phyloP scores from a whole-genome alignment of 2,113 vertebrate species.

The Perca flavescens region DNA sequence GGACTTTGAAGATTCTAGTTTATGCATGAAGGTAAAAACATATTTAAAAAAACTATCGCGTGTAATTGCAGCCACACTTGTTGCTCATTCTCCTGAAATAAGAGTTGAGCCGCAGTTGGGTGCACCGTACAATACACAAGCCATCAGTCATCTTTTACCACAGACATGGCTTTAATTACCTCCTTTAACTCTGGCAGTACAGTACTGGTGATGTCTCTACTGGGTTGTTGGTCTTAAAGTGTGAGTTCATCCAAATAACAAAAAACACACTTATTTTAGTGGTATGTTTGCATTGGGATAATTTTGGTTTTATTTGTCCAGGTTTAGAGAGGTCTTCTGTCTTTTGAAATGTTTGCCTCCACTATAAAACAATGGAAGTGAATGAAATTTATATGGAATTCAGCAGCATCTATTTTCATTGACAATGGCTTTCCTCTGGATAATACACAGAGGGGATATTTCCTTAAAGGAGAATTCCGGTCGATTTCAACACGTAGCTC shows the following conservation, averaged over 20 bases:
- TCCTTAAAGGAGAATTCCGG: neutral
- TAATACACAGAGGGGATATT: neutral
- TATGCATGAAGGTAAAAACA: constrained; percentile 50
- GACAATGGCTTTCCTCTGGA: neutral
- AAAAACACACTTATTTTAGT: neutral
- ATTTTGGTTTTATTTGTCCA: neutral
- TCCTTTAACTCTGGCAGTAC: neutral
- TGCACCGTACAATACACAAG: constrained; percentile 10
- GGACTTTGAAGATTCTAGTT: constrained; percentile 34
- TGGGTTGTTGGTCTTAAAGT: neutral
- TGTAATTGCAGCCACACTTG: neutral
- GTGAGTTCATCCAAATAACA: neutral
- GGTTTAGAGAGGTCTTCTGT: neutral
- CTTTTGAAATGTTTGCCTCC: neutral
- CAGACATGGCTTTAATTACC: constrained; percentile 26
- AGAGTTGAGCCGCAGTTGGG: constrained; percentile 35
- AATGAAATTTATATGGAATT: no score
- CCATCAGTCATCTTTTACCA: constrained; percentile 50
- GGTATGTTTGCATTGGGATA: neutral
- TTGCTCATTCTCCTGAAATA: constrained; percentile 26
- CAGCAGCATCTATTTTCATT: neutral
- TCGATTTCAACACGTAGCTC: no score
- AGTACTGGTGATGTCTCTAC: neutral
- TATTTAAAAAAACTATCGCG: constrained; percentile 14
- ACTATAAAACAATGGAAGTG: neutral